Base-by-base conservation (phyloP, 2,797 vertebrate genomes). In the Arctocebus calabarensis region DNA sequence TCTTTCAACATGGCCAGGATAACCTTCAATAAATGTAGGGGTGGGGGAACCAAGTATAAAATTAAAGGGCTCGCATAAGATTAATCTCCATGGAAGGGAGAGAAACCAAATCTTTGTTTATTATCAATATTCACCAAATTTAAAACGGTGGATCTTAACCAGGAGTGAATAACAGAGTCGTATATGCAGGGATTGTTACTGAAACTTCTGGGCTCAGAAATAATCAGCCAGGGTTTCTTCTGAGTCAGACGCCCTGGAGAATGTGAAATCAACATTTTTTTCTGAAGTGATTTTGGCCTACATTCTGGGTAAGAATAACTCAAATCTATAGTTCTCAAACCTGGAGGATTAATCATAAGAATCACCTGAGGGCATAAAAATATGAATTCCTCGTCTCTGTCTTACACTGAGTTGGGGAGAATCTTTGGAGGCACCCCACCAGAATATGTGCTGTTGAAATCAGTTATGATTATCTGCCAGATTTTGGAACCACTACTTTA, bases 381-480 rank as follows among this genome's bases (percentile, higher is more conserved):
- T 37, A 43, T 0, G 4, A 25, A 17, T 43, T 84, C 45, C 37
- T 48, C 1, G 57, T 70, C 52, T 68, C 27, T 64, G 32, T 20
- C 7, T 8, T 7, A 55, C 22, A 57, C 12, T 9, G 25, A 79
- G 5, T 29, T 70, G n/a, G 40, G 64, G 57, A 57, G 45, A 88
- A 61, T 59, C 37, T 40, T 66, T 94, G 89, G 37, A 89, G 55
- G 17, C 32, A 22, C n/a, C 12, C 73, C 13, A 7, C 32, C 5
- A 68, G 29, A 34, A 74, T 43, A 7, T 20, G n/a, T 40, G 20
- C 2, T 62, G 70, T 27, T 20, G 9, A 75, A 82, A 77, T n/a
- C n/a, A n/a, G n/a, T 84, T 90, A 71, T 92, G 71, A 96, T 85
- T 74, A 90, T 71, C 43, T 27, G 48, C 22, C 84, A 89, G 77